phyloP scores from a whole-genome alignment of 30 jellyfish, hydroid and myxozoan genomes.

The Aurelia coerulea region DNA sequence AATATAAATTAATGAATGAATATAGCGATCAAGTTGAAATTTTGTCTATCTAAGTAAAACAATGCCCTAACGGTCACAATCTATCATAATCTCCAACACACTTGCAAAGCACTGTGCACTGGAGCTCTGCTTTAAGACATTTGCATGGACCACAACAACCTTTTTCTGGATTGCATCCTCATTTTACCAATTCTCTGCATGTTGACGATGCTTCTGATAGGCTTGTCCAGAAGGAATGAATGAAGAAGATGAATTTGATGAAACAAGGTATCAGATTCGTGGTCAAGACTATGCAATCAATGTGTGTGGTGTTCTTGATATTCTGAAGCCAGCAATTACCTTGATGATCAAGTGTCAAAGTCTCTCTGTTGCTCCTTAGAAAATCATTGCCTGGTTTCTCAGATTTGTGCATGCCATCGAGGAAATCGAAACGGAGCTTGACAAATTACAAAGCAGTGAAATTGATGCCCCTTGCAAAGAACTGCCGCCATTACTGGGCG shows the following conservation, averaged over 20 bases:
- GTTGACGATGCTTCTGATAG: too few species aligned
- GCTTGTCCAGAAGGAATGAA: background rate
- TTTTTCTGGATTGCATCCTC: too few species aligned
- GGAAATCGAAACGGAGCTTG: background rate
- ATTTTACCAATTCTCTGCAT: too few species aligned
- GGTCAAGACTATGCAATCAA: background rate
- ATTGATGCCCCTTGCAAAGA: background rate
- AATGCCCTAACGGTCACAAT: too few species aligned
- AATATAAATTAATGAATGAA: too few species aligned
- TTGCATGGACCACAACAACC: too few species aligned
- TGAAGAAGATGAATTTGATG: slow-evolving; percentile 27
- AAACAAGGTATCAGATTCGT: slow-evolving; percentile 24
- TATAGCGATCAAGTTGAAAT: too few species aligned
- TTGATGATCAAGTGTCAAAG: slow-evolving; percentile 42
- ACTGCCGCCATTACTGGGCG: background rate
- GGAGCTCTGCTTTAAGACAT: too few species aligned
- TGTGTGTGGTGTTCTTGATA: too few species aligned
- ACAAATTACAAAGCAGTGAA: background rate
- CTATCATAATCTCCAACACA: too few species aligned
- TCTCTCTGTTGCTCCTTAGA: slow-evolving; percentile 17
- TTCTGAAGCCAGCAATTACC: slow-evolving; percentile 20
- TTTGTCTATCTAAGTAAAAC: too few species aligned
- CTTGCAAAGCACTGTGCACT: too few species aligned
- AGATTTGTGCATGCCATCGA: background rate
- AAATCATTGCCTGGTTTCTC: slow-evolving; percentile 34